These are phyloP conservation scores for Myiotriccus ornatus DNA, from an alignment of 2,797 vertebrate genomes.

Conservation along the genomic window DNA sequence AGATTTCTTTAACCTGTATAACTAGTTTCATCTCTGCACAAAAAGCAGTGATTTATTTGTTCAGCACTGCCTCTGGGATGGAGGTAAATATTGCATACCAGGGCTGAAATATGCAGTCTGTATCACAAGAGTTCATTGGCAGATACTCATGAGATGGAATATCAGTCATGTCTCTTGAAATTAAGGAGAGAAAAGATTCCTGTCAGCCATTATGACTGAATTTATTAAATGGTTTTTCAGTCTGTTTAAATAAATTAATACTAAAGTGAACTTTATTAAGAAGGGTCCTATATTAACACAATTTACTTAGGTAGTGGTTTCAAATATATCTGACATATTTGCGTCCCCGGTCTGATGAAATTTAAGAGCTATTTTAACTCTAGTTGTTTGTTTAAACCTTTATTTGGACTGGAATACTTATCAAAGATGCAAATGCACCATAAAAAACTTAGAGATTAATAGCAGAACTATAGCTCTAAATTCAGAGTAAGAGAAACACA, in stretches of 20 bases:
- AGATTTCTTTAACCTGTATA: neutral
- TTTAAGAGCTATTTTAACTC: neutral
- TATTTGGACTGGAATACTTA: neutral
- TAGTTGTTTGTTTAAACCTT: neutral
- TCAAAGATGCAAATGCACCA: neutral
- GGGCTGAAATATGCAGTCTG: neutral
- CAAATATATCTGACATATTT: neutral
- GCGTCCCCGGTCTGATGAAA: neutral
- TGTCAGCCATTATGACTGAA: neutral
- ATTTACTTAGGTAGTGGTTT: neutral
- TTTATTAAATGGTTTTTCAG: neutral
- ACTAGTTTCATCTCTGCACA: neutral
- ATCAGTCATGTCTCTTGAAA: neutral
- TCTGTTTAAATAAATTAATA: neutral
- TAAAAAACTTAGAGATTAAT: neutral
- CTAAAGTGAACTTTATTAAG: neutral
- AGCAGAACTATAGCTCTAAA: neutral
- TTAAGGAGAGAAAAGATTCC: neutral
- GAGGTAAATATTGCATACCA: neutral
- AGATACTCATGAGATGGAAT: neutral
- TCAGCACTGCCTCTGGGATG: neutral
- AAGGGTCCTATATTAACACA: neutral
- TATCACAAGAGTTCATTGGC: neutral
- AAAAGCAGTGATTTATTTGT: neutral
- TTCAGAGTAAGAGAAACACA: neutral